Evolutionary conservation across 2,797 vertebrate genomes (phyloP).

Genomic region (Acrocephalus scirpaceus): DNA sequence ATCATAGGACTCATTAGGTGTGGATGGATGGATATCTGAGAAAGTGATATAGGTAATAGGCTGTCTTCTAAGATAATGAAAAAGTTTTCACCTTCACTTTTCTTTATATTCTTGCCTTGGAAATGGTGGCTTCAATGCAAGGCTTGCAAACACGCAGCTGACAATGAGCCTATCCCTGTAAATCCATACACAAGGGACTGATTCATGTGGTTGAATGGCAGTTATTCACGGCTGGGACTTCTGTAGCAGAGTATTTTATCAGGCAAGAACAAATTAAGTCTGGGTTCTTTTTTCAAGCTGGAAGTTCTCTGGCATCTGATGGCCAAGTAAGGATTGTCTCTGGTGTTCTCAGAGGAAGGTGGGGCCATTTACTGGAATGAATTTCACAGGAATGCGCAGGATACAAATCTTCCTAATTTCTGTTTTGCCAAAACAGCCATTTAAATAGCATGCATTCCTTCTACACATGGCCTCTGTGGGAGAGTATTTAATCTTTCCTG

Average conservation of each 20-base stretch:
- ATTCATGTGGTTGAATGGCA: not conserved
- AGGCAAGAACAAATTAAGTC: not conserved
- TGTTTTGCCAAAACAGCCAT: not conserved
- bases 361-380: not conserved
- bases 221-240: not conserved
- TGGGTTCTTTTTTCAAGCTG: not conserved
- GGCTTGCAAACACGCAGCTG: not conserved
- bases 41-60: constrained; percentile 22
- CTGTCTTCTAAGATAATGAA: constrained; percentile 34
- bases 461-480: not conserved
- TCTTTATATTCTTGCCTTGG: not conserved
- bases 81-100: constrained; percentile 42
- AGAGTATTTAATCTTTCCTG: not conserved
- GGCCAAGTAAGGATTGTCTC: not conserved
- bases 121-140: not conserved
- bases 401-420: not conserved
- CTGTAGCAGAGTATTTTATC: not conserved
- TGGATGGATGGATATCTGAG: constrained; percentile 58
- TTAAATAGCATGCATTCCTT: not conserved
- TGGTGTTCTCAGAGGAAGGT: not conserved
- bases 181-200: not conserved
- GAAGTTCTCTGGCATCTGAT: not conserved
- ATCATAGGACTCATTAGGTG: constrained; percentile 58
- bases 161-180: not conserved
- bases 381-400: not conserved